Evolutionary conservation across 2,113 vertebrate species (phyloP), one percentile per base, ranked within the genome.

Genomic region (Recurvirostra avosetta): DNA sequence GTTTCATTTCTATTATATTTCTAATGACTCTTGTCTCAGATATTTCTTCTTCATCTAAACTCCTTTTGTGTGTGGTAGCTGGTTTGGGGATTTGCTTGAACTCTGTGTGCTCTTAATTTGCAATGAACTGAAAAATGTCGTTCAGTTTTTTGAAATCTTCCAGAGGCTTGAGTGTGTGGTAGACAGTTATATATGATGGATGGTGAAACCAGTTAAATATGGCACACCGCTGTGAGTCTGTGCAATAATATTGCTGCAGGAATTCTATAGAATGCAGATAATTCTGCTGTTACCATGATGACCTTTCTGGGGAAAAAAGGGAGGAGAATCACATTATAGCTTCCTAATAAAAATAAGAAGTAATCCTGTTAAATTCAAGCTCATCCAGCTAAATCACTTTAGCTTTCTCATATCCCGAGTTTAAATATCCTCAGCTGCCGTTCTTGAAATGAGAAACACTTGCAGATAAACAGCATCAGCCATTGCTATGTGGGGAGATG

Each of bases 361-460:
- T 97, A 95, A 96, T 97, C 87, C 89, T 93, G 86, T 96, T 95
- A 97, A 92, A 96, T 93, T 96, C 94, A 91, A 93, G 91, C 87
- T 97, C 73, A 94, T 97, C 92, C 87, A 90, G 67, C 77, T 80
- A 92, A 97, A 96, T 97, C 89, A 59, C 90, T 97, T 91, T 88
- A 94, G 88, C 84, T 88, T 90, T 77, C 68, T 66, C 78, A 63
- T 59, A 80, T 86, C 59, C 58, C 74, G 86, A 25, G 62, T 90
- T 88, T 82, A 90, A 80, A 93, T 74, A 95, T 45, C 66, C 63
- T 72, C 61, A 29, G 80, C 67, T 91, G 87, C 53, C 41, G 93
- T 56, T 34, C 84, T 5, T 47, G 80, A 40, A 52, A 77, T 67
- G 66, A 73, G 74, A 43, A 94, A 47, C 41, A 10, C 68, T 58